Conservation (phyloP, 2,888 invertebrate species). For the Sturmia bella region DNA sequence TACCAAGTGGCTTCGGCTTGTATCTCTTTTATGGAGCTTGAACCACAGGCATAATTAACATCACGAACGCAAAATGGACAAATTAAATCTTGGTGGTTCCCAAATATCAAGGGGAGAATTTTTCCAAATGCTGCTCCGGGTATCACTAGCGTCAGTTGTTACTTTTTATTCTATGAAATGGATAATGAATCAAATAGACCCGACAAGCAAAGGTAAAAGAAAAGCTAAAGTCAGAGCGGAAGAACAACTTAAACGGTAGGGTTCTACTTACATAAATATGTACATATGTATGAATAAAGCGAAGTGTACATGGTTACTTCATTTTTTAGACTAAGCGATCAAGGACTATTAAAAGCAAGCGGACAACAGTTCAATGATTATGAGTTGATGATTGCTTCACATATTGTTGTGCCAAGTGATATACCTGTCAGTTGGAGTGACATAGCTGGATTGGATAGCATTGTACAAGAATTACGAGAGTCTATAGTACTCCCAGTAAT, state of each 20-base stretch:
- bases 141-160: slow-evolving; percentile 90
- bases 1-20: too few relatives aligned
- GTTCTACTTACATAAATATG: too few relatives aligned
- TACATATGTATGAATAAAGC: too few relatives aligned
- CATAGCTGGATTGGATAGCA: slow-evolving; percentile 94
- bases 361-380: too few relatives aligned
- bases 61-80: too few relatives aligned
- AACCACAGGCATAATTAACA: too few relatives aligned
- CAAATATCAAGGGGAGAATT: slow-evolving; percentile 88
- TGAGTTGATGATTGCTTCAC: too few relatives aligned
- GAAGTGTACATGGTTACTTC: too few relatives aligned
- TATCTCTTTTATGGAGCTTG: too few relatives aligned
- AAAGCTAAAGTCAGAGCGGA: slow-evolving; percentile 83
- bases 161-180: slow-evolving; percentile 95
- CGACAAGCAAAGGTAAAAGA: slow-evolving; percentile 75
- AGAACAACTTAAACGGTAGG: too few relatives aligned
- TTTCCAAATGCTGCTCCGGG: slow-evolving; percentile 88
- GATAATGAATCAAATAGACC: slow-evolving; percentile 82
- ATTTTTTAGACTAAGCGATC: neutral
- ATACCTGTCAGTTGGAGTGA: slow-evolving; percentile 86
- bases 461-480: slow-evolving; percentile 94
- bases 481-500: slow-evolving; percentile 97
- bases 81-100: slow-evolving; percentile 82
- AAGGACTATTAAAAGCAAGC: too few relatives aligned
- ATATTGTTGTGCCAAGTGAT: slow-evolving; percentile 94